Base-by-base conservation (phyloP, 2,888 invertebrate species). In the Latrodectus elegans region DNA sequence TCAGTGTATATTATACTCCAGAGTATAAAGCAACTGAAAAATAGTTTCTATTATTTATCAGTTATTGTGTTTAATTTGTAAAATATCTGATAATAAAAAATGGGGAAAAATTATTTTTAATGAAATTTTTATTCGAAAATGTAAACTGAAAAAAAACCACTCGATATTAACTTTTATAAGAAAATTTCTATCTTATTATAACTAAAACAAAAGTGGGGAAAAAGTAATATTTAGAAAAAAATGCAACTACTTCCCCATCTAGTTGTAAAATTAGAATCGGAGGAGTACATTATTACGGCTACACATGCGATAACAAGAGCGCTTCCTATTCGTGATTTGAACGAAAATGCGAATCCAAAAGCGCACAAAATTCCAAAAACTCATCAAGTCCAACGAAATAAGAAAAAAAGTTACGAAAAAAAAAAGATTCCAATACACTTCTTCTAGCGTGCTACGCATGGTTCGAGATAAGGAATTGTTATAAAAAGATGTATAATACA, bases 381-480 rank as follows among this genome's bases (percentile, higher is more conserved):
- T 65, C 65, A 73, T 73, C 73, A 81, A 65, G 15, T 15, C n/a
- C 10, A 2, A n/a, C 38, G 64, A 17, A 60, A 49, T 9, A 51
- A 71, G n/a, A 71, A 49, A 79, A 53, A 38, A 67, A 60, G 64
- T 79, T 51, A 64, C 60, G 79, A 81, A 81, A 73, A 73, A 81
- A 73, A 73, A 74, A 38, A 22, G 38, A 38, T 38, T 38, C 75
- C 82, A 82, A 82, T 82, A 68, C 74, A 81, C 64, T 81, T 26
- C 38, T 22, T 26, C 80, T 81, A 64, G 80, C 80, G 80, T 82
- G 82, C 68, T 26, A 26, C 22, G 53, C 52, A 73, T 65, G 10
- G 26, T 9, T 22, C 38, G 38, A 81, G 72, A 81, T 81, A 81
- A 74, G 67, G 38, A 74, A 53, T 49, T 67, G 68, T 74, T 82